Base-by-base conservation (phyloP, 2,888 invertebrate species). In the Embidobia sp. region DNA sequence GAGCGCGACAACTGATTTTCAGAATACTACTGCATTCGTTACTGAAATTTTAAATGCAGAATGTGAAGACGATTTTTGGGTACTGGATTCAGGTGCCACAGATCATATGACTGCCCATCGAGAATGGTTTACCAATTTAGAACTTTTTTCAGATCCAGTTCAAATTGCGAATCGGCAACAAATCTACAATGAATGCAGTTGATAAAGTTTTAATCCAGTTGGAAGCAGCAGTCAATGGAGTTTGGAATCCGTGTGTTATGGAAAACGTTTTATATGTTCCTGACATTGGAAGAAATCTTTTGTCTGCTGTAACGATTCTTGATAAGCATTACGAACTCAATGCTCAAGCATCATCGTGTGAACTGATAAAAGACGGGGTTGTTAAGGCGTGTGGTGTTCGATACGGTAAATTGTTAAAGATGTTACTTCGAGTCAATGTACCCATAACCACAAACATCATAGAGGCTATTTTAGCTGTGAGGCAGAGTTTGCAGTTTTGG, bases 401-500 rank as follows among this genome's bases (percentile, higher is more conserved):
- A 19, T 19, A 31, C 11, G 61, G 66, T 1, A 37, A 48, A 0
- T 13, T 66, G 3, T 72, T 57, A 7, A 69, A 46, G n/a, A 59
- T 75, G 63, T 10, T 57, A 7, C 26, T 74, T 8, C 35, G 53
- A 6, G 27, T 66, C 6, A 49, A 31, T 15, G 27, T 16, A 16
- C 37, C 27, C 2, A 22, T 4, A 3, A 8, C 4, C 1, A 7
- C 27, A 16, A 1, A 31, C 22, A 8, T 7, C 27, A 13, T 6
- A 35, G 67, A 73, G 37, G 51, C 26, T 1, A 77, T 73, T 42
- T 22, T 57, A n/a, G 22, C 49, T 13, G 46, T 49, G 1, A 72
- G 33, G 13, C 33, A 59, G 8, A 42, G 40, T 55, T 55, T 84
- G 53, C 83, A 85, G 49, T 51, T 83, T 1, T 86, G 84, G 74